Evolutionary conservation across 1,140 invertebrate genomes (phyloP), one percentile per base, ranked within the genome.

Genomic region (Trichomalopsis sarcophagae): DNA sequence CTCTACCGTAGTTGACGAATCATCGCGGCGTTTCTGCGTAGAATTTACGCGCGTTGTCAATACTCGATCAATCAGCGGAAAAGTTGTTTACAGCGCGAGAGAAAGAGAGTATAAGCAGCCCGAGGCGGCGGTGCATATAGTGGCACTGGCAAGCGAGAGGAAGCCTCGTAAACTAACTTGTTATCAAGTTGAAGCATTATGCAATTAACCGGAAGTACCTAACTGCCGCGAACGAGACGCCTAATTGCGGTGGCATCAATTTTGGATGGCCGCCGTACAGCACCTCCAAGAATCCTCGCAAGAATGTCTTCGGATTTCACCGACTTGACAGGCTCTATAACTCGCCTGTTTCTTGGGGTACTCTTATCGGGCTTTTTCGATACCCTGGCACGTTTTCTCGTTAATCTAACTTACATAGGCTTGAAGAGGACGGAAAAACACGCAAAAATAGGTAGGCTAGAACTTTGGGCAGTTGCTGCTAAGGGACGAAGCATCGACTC

Each of bases 151-250:
- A 6, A 6, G 33, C 5, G 33, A 6, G 33, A 36, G 33, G n/a
- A n/a, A 71, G 68, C 62, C 81, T 86, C 81, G 78, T 84, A 86
- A 86, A 86, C 85, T 79, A 84, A 88, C 87, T 88, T 86, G 87
- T 88, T 88, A 87, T 87, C 84, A 84, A 88, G 84, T 88, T 88
- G 73, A 85, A 80, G 84, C 84, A 87, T 87, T 87, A 83, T 83
- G 84, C 86, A 86, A 87, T 87, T 87, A 87, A 84, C 86, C 75
- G 84, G 82, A 88, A 86, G 87, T 82, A 85, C 86, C 81, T 80
- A 88, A 86, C 84, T 86, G 55, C 62, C 40, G 85, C 69, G 73
- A 86, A 86, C 85, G 85, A 86, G 85, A 68, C 76, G 85, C 81
- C 80, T 86, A 86, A 86, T 86, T 83, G 78, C 81, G 83, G 84